phyloP scores from a whole-genome alignment of 2,888 invertebrate genomes.

The Baronia brevicornis region DNA sequence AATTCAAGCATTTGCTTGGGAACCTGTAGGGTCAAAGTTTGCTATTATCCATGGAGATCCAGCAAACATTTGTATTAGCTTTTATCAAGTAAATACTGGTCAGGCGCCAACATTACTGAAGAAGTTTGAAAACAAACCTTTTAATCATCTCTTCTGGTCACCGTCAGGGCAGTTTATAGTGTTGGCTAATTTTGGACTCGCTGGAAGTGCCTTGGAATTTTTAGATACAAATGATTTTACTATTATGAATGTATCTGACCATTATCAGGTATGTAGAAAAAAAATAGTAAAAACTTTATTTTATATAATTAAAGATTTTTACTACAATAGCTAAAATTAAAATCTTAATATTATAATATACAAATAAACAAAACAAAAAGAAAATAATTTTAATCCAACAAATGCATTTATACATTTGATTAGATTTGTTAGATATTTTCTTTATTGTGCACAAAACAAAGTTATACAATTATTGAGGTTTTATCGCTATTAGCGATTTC shows the following conservation, averaged over 20 bases:
- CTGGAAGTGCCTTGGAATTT: conserved; percentile 94
- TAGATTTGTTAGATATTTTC: background rate
- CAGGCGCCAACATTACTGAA: conserved; percentile 92
- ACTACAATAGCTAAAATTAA: too few species aligned
- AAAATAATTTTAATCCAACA: too few species aligned
- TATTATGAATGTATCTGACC: conserved; percentile 95
- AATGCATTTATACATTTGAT: too few species aligned
- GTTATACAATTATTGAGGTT: too few species aligned
- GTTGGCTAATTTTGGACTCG: conserved; percentile 88
- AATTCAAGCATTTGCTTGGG: conserved; percentile 98
- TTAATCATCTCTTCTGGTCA: conserved; percentile 96
- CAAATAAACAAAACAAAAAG: too few species aligned
- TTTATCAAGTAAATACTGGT: conserved; percentile 91
- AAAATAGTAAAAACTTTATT: too few species aligned
- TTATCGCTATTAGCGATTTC: too few species aligned
- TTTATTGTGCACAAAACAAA: background rate
- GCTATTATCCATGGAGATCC: conserved; percentile 96
- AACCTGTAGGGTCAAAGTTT: conserved; percentile 96
- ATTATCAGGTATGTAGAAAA: conserved; percentile 81
- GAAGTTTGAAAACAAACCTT: conserved; percentile 90
- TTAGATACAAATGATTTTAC: conserved; percentile 97
- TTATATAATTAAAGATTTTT: background rate
- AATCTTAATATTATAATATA: too few species aligned
- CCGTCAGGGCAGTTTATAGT: conserved; percentile 97
- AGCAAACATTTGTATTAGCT: conserved; percentile 88